A percentile compares a stretch with the other conserved stretches of the same genome.
Evolutionary conservation across 2,888 invertebrate genomes (phyloP).

Genomic region (Lasius fuliginosus): DNA sequence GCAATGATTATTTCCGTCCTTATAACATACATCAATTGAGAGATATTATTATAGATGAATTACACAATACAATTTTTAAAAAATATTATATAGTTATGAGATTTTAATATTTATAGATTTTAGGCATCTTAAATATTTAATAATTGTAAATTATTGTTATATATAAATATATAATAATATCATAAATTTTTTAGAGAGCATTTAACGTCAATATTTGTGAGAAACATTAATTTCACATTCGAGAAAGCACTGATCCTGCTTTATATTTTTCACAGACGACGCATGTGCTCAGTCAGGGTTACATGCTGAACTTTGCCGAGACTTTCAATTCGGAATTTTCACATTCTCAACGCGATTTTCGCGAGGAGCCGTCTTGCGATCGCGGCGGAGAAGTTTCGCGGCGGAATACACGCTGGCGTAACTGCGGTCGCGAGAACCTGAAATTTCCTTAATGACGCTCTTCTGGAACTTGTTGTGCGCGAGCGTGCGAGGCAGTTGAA

Average conservation of each 20-base stretch:
- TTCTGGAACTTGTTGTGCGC: constrained; percentile 50
- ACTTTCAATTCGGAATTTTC: constrained; percentile 33
- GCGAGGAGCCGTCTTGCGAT: background rate
- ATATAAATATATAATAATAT: background rate
- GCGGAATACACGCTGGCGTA: background rate
- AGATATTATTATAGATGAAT: background rate
- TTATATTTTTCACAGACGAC: constrained; percentile 1
- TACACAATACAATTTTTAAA: background rate
- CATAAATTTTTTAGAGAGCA: background rate
- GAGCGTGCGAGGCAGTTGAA: constrained; percentile 7
- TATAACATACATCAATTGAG: background rate
- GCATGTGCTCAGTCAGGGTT: background rate
- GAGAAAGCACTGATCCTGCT: background rate
- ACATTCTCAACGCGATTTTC: constrained; percentile 30
- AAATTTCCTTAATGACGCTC: constrained; percentile 61
- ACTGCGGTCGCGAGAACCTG: constrained; percentile 48
- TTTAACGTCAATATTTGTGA: background rate
- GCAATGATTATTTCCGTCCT: background rate
- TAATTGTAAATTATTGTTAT: background rate
- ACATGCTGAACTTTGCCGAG: constrained; percentile 3
- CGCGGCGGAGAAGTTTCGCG: constrained; percentile 14
- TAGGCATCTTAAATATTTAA: background rate
- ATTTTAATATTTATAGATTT: background rate
- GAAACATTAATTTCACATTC: constrained; percentile 7
- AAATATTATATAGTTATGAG: background rate